Evolutionary conservation across 2,797 vertebrate genomes (phyloP), one percentile per base, ranked within the genome.

Genomic region (Miichthys miiuy): DNA sequence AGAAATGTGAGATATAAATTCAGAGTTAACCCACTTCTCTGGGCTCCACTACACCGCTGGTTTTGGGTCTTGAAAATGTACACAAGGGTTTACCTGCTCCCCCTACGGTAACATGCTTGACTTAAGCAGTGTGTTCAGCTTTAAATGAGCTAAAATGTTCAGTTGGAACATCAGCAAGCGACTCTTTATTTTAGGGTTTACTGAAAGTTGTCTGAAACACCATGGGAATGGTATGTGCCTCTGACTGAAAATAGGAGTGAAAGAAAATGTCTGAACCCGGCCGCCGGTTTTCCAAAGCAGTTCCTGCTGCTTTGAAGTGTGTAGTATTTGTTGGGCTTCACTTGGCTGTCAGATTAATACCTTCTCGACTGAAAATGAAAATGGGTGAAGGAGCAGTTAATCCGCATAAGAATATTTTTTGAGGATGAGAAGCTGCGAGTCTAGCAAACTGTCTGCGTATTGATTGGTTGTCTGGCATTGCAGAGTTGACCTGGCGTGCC

Each of bases 311-410:
- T 94, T 93, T 94, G 92, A 94, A 93, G 92, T 92, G 88, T 93
- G 88, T 85, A 86, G 89, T 89, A 91, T 94, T 92, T 94, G 89
- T 93, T 91, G 91, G 92, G 93, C 92, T 93, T 92, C 87, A 90
- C 92, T 93, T 93, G 91, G 87, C 91, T 93, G 93, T 93, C 93
- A 92, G 93, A 93, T 94, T 95, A 95, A 94, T 93, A 93, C 94
- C 90, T 90, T 91, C 88, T 92, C 87, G 70, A 89, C 87, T 91
- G 89, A 93, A 94, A 94, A 95, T 93, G 91, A 93, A 95, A 95
- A 95, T 91, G 87, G 90, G 84, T 90, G 88, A 90, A 89, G 90
- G 90, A 93, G 89, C 90, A 92, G 89, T 89, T 94, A 95, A 95
- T 95, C 94, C 92, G 77, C 88, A 88, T 92, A 91, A 91, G 87